A percentile compares a stretch with the other conserved stretches of the same genome.
These are phyloP conservation scores for Betta splendens DNA, from an alignment of 2,797 vertebrate species.

Conservation along the genomic window DNA sequence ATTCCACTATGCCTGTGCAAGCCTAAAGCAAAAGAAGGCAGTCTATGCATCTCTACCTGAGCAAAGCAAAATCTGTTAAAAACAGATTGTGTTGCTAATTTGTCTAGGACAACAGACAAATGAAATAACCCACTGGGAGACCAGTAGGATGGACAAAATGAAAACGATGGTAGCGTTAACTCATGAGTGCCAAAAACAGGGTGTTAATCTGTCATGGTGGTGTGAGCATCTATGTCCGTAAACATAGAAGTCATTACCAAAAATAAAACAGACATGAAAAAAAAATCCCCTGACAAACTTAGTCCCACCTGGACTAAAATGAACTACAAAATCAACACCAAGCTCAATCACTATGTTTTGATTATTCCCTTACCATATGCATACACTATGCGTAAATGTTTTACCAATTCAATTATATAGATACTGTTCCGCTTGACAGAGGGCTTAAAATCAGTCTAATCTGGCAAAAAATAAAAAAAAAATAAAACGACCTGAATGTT, in stretches of 20 bases:
- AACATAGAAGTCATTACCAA: constrained; percentile 56
- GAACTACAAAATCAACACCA: neutral
- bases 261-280: constrained; percentile 35
- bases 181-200: too few relatives aligned
- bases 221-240: constrained; percentile 56
- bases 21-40: neutral
- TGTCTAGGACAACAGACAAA: constrained; percentile 25
- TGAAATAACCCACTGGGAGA: constrained; percentile 30
- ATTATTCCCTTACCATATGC: too few relatives aligned
- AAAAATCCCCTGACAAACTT: neutral
- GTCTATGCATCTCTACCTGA: neutral
- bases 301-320: neutral
- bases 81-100: constrained; percentile 25
- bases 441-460: constrained; percentile 13
- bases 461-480: constrained; percentile 23
- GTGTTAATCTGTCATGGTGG: constrained; percentile 31
- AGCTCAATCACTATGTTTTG: constrained; percentile 6
- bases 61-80: constrained; percentile 1
- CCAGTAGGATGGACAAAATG: constrained; percentile 25
- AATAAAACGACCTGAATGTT: constrained; percentile 11
- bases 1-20: neutral
- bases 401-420: neutral
- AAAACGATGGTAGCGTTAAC: constrained; percentile 36
- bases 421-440: neutral
- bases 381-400: neutral